A percentile compares a stretch with the other conserved stretches of the same genome.
phyloP scores from a whole-genome alignment of 2,797 vertebrate species.

The Sebastes goodei region DNA sequence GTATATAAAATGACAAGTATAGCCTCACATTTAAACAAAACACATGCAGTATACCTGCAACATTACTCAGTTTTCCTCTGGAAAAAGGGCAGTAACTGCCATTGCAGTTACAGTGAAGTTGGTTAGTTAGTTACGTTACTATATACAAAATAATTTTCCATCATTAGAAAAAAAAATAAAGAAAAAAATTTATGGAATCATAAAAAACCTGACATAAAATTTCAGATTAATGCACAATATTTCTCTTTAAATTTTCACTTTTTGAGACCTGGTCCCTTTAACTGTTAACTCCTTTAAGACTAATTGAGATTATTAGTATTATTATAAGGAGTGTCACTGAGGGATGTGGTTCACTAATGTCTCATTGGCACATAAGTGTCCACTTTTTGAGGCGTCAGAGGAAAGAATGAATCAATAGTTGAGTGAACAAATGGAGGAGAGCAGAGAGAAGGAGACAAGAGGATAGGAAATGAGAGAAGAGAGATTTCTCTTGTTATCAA shows the following conservation, averaged over 20 bases:
- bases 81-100: neutral
- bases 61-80: neutral
- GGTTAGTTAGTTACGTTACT: neutral
- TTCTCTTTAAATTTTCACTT: neutral
- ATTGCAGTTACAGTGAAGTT: neutral
- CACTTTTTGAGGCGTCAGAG: neutral
- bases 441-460: neutral
- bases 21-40: neutral
- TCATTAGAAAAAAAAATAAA: no score
- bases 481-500: constrained; percentile 30
- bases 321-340: neutral
- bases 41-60: neutral
- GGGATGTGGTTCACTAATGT: constrained; percentile 1
- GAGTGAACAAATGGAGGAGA: neutral
- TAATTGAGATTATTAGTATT: neutral
- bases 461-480: neutral
- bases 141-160: no score
- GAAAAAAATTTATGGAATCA: no score
- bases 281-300: neutral
- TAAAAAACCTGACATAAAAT: neutral
- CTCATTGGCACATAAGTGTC: neutral
- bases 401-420: constrained; percentile 19
- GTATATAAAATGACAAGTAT: neutral
- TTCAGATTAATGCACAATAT: neutral
- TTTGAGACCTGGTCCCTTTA: rapidly evolving